These are phyloP conservation scores for Sarcophaga rosellei DNA, from an alignment of 2,888 invertebrate species.

Conservation along the genomic window DNA sequence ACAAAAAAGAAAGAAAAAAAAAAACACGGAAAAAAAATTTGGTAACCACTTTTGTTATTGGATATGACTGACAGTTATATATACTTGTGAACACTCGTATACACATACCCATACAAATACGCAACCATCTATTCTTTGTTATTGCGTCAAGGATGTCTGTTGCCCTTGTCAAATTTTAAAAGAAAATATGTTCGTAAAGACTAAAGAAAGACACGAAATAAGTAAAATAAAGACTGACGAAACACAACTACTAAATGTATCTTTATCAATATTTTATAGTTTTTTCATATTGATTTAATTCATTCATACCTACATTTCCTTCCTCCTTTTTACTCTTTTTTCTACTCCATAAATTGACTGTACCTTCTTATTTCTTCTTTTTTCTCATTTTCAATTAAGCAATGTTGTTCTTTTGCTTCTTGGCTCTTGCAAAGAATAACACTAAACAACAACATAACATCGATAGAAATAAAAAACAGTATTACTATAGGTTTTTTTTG, in stretches of 20 bases:
- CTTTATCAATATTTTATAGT: not conserved
- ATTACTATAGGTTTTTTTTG: constrained; percentile 15
- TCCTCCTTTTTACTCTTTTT: constrained; percentile 1
- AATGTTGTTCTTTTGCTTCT: not conserved
- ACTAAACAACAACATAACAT: not conserved
- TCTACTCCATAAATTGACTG: constrained; percentile 55
- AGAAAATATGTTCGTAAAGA: constrained; percentile 33
- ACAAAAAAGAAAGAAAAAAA: not conserved
- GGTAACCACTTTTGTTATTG: not conserved
- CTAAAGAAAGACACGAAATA: not conserved
- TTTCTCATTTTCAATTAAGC: not conserved
- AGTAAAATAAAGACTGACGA: not conserved
- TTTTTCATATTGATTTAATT: constrained; percentile 49
- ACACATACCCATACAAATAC: not conserved
- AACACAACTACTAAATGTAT: not conserved
- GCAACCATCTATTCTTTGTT: not conserved
- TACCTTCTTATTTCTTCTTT: constrained; percentile 48
- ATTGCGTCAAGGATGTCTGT: constrained; percentile 63
- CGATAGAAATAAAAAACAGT: constrained; percentile 1
- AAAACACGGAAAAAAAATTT: not conserved
- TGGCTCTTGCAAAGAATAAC: not conserved
- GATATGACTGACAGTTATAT: no score
- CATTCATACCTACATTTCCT: constrained; percentile 30
- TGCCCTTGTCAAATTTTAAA: constrained; percentile 57
- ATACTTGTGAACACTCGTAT: not conserved